phyloP scores from a whole-genome alignment of 2,113 vertebrate genomes.

The Sturnira hondurensis region DNA sequence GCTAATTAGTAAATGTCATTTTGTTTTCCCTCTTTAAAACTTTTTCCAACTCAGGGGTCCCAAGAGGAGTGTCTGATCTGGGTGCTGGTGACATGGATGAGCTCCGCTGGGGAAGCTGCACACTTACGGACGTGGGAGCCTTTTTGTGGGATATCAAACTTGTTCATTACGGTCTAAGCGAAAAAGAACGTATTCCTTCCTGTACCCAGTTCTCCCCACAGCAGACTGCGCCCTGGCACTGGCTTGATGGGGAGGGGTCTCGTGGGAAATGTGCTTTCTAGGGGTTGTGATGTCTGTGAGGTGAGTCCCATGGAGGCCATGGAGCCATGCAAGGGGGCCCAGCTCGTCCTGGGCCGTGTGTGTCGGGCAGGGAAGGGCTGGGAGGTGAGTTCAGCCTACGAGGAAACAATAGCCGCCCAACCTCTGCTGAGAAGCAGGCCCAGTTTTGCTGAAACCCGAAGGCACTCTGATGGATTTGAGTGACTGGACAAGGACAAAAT shows the following conservation, averaged over 20 bases:
- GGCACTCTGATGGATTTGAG: neutral
- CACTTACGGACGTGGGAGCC: fast-evolving
- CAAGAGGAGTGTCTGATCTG: neutral
- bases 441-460: neutral
- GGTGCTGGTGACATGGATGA: neutral
- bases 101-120: neutral
- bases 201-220: neutral
- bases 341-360: no score
- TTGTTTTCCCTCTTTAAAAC: neutral
- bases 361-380: neutral
- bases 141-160: neutral
- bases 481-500: neutral
- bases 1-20: neutral
- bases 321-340: neutral
- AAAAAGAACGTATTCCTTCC: neutral
- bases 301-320: neutral
- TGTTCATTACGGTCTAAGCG: neutral
- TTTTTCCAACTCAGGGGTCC: neutral
- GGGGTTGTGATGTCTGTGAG: neutral
- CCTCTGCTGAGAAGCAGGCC: neutral
- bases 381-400: neutral
- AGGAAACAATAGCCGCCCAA: neutral
- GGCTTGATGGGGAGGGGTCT: neutral
- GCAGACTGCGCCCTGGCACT: neutral
- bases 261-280: neutral